A percentile compares a stretch with the other conserved stretches of the same genome.
phyloP scores from a whole-genome alignment of 2,888 invertebrate genomes.

The Lepidocyrtinus sp. region DNA sequence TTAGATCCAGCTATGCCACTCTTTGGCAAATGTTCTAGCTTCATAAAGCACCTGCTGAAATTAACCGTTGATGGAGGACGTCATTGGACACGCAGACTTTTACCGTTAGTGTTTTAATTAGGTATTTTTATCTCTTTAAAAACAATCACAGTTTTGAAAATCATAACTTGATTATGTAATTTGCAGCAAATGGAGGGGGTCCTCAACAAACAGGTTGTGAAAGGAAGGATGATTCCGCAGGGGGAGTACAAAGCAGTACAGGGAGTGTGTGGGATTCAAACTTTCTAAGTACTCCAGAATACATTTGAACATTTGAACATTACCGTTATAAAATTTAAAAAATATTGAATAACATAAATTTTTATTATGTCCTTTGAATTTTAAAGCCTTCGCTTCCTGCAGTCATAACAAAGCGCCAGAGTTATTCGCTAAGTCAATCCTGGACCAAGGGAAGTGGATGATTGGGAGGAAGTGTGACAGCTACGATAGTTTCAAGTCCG shows the following conservation, averaged over 20 bases:
- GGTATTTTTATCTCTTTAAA: too few relatives aligned
- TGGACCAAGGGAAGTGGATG: constrained; percentile 24
- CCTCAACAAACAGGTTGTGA: constrained; percentile 24
- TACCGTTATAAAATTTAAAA: too few relatives aligned
- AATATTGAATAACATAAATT: too few relatives aligned
- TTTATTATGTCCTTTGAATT: too few relatives aligned
- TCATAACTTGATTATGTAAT: too few relatives aligned
- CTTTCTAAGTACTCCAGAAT: constrained; percentile 14
- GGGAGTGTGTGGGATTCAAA: constrained; percentile 30
- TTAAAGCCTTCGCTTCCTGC: constrained; percentile 22
- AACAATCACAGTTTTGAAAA: too few relatives aligned
- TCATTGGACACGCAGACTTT: constrained; percentile 39
- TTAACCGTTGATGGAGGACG: too few relatives aligned
- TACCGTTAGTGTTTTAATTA: constrained; percentile 44
- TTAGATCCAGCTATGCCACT: constrained; percentile 33
- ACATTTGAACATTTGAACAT: too few relatives aligned
- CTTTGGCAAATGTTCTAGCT: constrained; percentile 38
- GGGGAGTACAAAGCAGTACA: neutral
- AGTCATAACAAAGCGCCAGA: constrained; percentile 41
- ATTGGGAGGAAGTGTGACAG: constrained; percentile 31
- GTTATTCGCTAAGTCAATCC: constrained; percentile 44
- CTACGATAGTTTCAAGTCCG: constrained; percentile 11
- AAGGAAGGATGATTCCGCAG: constrained; percentile 14
- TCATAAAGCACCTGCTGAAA: too few relatives aligned
- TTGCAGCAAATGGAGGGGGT: constrained; percentile 37